Percentiles rank a stretch among this genome's conserved stretches.
phyloP scores from a whole-genome alignment of 2,113 vertebrate species.

The Albula goreensis region DNA sequence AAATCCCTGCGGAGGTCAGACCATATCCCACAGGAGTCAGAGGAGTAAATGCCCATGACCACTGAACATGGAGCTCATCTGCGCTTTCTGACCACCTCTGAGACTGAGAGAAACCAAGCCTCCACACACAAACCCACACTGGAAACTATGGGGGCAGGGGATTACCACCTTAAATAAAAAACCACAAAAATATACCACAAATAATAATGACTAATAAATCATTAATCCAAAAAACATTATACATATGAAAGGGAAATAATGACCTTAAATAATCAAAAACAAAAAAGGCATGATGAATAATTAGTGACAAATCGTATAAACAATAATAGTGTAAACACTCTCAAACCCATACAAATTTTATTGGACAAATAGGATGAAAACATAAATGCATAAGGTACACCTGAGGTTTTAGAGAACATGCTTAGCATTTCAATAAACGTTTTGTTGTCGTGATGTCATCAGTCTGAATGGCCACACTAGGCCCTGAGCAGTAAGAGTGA shows the following conservation, averaged over 20 bases:
- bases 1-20: conserved; percentile 57
- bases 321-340: too few species aligned
- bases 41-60: conserved; percentile 59
- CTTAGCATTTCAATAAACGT: neutral
- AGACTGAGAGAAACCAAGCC: neutral
- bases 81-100: conserved; percentile 14
- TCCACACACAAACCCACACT: neutral
- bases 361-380: neutral
- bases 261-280: too few species aligned
- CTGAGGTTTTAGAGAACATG: neutral
- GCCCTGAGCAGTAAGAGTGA: neutral
- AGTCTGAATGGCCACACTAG: neutral
- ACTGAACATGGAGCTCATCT: conserved; percentile 47
- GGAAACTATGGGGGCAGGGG: neutral
- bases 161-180: neutral
- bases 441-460: neutral
- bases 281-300: neutral
- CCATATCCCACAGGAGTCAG: conserved; percentile 51
- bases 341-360: neutral
- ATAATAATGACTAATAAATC: neutral
- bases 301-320: too few species aligned
- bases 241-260: too few species aligned
- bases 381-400: neutral
- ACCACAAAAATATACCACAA: neutral
- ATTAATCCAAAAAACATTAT: neutral